Percentiles rank a stretch among this genome's conserved stretches.
These are phyloP conservation scores for Astyanax mexicanus DNA, from an alignment of 2,797 vertebrate species.

Conservation along the genomic window DNA sequence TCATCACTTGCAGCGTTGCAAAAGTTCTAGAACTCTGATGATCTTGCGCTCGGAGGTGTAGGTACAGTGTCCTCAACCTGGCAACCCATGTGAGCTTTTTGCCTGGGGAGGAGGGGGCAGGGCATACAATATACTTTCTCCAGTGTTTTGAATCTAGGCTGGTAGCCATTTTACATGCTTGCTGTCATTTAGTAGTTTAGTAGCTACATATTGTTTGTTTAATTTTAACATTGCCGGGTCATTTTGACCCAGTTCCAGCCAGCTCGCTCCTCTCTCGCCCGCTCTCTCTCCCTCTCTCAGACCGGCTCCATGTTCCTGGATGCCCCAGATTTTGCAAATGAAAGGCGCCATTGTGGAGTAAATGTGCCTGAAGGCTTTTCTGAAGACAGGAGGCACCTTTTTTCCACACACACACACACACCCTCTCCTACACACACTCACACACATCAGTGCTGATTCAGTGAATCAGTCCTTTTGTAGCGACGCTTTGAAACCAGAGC, in stretches of 20 bases:
- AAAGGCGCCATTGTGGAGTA: constrained; percentile 89
- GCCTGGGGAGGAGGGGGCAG: too few species aligned
- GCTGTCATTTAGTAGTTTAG: too few species aligned
- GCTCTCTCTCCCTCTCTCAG: constrained; percentile 12
- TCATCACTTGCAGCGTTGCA: too few species aligned
- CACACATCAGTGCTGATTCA: constrained; percentile 58
- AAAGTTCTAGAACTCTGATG: too few species aligned
- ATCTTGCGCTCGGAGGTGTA: too few species aligned
- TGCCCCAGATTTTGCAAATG: constrained; percentile 79
- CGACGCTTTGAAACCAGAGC: constrained; percentile 44
- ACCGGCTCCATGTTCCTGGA: constrained; percentile 71
- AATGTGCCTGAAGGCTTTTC: constrained; percentile 75
- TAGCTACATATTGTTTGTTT: too few species aligned
- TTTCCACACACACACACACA: not conserved
- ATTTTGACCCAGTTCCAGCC: constrained; percentile 64
- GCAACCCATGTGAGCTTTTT: too few species aligned
- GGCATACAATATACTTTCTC: too few species aligned
- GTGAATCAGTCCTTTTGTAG: constrained; percentile 66
- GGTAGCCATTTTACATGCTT: too few species aligned
- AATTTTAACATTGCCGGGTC: constrained; percentile 51
- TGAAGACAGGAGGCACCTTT: constrained; percentile 71
- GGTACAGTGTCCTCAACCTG: too few species aligned
- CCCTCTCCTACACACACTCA: not conserved
- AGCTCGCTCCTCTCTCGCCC: constrained; percentile 14
- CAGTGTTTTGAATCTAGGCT: too few species aligned